phyloP scores from a whole-genome alignment of 2,888 invertebrate species.

The Automeris io region DNA sequence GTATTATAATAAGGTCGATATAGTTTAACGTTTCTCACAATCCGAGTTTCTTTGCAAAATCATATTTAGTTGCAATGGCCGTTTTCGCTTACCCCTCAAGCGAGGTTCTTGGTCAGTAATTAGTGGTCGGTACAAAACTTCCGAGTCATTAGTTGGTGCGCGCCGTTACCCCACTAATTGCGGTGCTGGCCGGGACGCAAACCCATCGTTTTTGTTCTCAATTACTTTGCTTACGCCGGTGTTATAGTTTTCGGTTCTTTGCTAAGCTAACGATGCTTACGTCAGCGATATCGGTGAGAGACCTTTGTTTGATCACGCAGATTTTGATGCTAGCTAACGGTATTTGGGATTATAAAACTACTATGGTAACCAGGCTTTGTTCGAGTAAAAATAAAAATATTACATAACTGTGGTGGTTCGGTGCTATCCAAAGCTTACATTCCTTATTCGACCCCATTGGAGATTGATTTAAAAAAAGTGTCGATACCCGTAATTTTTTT shows the following conservation, averaged over 20 bases:
- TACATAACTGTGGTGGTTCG: no score
- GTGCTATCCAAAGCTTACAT: no score
- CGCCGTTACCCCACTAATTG: slow-evolving; percentile 61
- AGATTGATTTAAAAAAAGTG: no score
- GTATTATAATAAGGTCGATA: no score
- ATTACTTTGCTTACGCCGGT: slow-evolving; percentile 35
- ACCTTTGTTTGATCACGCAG: slow-evolving; percentile 2
- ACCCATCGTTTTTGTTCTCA: slow-evolving; percentile 42
- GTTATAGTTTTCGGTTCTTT: slow-evolving; percentile 26
- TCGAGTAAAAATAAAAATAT: no score
- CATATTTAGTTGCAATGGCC: no score
- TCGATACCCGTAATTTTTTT: no score
- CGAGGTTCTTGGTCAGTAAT: slow-evolving; percentile 33
- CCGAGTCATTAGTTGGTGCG: slow-evolving; percentile 54
- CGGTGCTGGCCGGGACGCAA: slow-evolving; percentile 30
- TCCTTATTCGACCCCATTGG: no score
- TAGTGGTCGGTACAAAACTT: slow-evolving; percentile 48
- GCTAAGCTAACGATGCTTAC: slow-evolving; percentile 22
- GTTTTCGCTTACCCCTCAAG: background rate
- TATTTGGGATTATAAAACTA: background rate
- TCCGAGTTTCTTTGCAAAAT: no score
- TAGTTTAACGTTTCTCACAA: no score
- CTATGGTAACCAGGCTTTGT: no score
- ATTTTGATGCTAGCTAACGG: background rate
- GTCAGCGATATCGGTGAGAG: slow-evolving; percentile 8